Percentiles rank a stretch among this genome's conserved stretches.
phyloP scores from a whole-genome alignment of 1,140 invertebrate species.

The Bathynomus jamesi region DNA sequence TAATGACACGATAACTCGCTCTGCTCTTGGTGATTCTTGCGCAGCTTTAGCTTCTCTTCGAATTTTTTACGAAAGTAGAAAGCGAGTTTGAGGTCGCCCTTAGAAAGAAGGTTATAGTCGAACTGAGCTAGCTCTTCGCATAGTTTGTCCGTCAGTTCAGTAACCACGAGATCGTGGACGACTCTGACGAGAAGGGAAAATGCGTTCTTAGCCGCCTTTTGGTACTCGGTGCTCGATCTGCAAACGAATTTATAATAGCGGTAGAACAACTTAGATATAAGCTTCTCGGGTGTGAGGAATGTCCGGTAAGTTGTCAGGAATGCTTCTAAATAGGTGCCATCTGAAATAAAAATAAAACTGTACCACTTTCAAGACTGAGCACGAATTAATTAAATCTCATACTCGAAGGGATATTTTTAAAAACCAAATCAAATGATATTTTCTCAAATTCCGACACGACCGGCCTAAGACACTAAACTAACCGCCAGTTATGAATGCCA shows the following conservation, averaged over 20 bases:
- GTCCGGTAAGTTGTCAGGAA: conserved; percentile 95
- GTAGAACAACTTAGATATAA: conserved; percentile 78
- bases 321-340: conserved; percentile 45
- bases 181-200: conserved; percentile 84
- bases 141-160: conserved; percentile 50
- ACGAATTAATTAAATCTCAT: too few relatives aligned
- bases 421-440: too few relatives aligned
- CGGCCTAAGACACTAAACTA: too few relatives aligned
- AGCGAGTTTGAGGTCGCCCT: conserved; percentile 76
- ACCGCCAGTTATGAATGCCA: too few relatives aligned
- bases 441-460: too few relatives aligned
- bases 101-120: conserved; percentile 76
- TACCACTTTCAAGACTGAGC: too few relatives aligned
- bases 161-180: conserved; percentile 80
- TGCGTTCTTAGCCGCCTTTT: conserved; percentile 73
- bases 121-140: conserved; percentile 64
- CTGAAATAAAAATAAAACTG: not conserved
- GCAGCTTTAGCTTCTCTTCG: conserved; percentile 73
- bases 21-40: conserved; percentile 47
- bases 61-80: conserved; percentile 81
- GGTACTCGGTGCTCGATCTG: conserved; percentile 59
- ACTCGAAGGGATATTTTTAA: too few relatives aligned
- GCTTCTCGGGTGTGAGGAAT: conserved; percentile 77
- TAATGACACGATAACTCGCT: conserved; percentile 7
- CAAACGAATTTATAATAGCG: conserved; percentile 71